Percentiles rank a stretch among this genome's conserved stretches.
Conservation (phyloP, 2,888 invertebrate genomes). For the Sympetrum striolatum region DNA sequence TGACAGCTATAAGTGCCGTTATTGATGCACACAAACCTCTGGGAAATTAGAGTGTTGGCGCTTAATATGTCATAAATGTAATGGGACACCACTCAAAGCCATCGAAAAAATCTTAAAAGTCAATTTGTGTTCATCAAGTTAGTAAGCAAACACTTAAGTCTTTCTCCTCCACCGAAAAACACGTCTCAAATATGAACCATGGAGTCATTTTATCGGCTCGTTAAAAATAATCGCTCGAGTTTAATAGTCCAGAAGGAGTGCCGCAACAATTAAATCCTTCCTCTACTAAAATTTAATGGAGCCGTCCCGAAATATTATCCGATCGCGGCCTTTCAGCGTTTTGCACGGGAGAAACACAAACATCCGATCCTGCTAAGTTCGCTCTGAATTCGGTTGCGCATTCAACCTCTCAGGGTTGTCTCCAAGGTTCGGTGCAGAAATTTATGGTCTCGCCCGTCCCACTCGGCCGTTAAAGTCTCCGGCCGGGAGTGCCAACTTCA, state of each 20-base stretch:
- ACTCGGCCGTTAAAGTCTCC: neutral
- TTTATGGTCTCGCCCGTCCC: neutral
- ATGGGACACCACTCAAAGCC: neutral
- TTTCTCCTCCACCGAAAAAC: neutral
- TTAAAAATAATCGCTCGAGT: neutral
- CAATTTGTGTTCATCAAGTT: neutral
- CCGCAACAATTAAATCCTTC: neutral
- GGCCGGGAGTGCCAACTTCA: neutral
- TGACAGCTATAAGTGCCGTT: neutral
- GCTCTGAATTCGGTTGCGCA: neutral
- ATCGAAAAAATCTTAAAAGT: neutral
- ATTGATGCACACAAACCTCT: neutral
- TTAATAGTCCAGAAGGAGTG: neutral
- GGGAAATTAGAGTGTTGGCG: neutral
- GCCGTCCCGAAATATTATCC: neutral
- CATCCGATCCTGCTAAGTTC: neutral
- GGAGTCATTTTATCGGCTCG: neutral
- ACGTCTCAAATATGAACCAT: neutral
- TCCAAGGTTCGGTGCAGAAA: neutral
- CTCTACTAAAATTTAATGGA: neutral
- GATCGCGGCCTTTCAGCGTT: neutral
- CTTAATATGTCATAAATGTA: neutral
- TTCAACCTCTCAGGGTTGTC: neutral
- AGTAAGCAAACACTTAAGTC: neutral
- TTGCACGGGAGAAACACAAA: neutral